Percentiles rank a stretch among this genome's conserved stretches.
Conservation (phyloP, 2,888 invertebrate genomes). For the Abrostola tripartita region DNA sequence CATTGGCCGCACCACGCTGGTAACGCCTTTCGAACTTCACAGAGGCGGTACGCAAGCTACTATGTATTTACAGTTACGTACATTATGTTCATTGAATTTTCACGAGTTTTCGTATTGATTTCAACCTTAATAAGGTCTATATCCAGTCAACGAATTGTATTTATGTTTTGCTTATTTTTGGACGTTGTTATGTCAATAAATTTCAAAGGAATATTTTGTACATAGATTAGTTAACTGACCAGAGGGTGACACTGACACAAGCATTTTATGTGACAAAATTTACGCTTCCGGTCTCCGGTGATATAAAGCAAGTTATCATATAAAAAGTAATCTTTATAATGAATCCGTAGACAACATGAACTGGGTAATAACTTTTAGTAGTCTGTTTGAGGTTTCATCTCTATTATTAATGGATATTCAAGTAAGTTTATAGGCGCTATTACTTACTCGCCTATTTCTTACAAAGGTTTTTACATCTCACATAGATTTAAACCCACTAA, state of each 20-base stretch:
- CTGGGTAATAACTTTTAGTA: too few relatives aligned
- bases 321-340: too few relatives aligned
- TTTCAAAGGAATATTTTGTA: conserved; percentile 2
- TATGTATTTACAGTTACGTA: conserved; percentile 46
- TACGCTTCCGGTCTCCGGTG: too few relatives aligned
- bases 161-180: conserved; percentile 12
- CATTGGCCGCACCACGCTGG: conserved; percentile 60
- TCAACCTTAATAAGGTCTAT: conserved; percentile 30
- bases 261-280: too few relatives aligned
- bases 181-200: background rate
- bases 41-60: conserved; percentile 64
- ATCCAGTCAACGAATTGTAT: conserved; percentile 12
- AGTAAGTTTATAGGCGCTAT: too few relatives aligned
- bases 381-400: too few relatives aligned
- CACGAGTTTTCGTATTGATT: conserved; percentile 32
- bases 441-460: too few relatives aligned
- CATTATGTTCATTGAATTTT: conserved; percentile 41
- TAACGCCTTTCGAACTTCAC: conserved; percentile 65
- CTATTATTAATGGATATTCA: too few relatives aligned
- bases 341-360: too few relatives aligned
- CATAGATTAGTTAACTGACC: background rate
- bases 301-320: too few relatives aligned
- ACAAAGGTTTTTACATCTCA: background rate
- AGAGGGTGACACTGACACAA: too few relatives aligned
- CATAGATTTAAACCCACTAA: conserved; percentile 27